phyloP scores from a whole-genome alignment of 2,797 vertebrate genomes.

The Rhabdophis nuchalis region DNA sequence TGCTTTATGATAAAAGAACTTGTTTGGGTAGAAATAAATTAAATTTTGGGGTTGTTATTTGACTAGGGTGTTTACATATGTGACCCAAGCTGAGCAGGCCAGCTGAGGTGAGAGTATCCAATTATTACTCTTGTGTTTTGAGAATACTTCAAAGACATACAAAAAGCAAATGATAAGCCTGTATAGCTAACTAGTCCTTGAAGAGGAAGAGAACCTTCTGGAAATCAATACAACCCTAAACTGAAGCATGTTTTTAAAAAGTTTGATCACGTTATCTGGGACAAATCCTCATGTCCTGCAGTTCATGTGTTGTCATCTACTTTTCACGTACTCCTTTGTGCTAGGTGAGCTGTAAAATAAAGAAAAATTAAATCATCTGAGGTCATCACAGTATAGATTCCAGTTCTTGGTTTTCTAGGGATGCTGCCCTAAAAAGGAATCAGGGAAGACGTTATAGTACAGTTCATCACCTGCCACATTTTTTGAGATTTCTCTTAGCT shows the following conservation, averaged over 20 bases:
- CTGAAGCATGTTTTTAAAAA: slow-evolving; percentile 9
- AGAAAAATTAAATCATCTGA: background rate
- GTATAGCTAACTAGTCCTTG: slow-evolving; percentile 47
- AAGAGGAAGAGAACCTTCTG: background rate
- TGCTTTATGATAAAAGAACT: slow-evolving; percentile 88
- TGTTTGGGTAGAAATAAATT: slow-evolving; percentile 85
- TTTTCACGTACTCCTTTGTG: fast-evolving
- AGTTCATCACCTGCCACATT: background rate
- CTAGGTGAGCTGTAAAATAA: background rate
- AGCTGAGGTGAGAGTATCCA: slow-evolving; percentile 57
- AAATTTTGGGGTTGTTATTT: slow-evolving; percentile 78
- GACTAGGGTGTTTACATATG: slow-evolving; percentile 70
- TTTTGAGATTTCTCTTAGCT: background rate
- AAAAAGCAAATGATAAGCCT: slow-evolving; percentile 35
- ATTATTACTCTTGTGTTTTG: slow-evolving; percentile 52
- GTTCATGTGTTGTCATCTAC: background rate
- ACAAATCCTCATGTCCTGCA: fast-evolving
- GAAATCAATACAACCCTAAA: background rate
- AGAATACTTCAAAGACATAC: slow-evolving; percentile 62
- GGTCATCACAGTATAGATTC: fast-evolving
- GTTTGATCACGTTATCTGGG: background rate
- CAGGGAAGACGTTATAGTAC: background rate
- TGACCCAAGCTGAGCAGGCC: slow-evolving; percentile 63
- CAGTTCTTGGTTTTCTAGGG: background rate
- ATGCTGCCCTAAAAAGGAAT: background rate